A percentile compares a stretch with the other conserved stretches of the same genome.
These are phyloP conservation scores for Machimus rusticus DNA, from an alignment of 2,888 invertebrate species.

Conservation along the genomic window DNA sequence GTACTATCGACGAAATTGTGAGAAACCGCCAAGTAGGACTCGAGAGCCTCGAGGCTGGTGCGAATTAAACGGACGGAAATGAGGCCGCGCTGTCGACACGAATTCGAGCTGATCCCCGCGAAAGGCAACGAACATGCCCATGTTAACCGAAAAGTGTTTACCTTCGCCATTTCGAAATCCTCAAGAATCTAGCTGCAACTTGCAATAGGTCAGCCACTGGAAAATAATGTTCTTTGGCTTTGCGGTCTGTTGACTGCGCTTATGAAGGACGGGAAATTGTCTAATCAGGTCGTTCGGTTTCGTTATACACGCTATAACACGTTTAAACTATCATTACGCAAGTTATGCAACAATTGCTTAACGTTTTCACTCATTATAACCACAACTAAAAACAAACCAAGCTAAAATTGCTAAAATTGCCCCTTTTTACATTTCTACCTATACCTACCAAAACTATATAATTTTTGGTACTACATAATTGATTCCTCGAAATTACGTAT, in stretches of 20 bases:
- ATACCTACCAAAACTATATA: no score
- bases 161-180: neutral
- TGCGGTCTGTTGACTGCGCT: neutral
- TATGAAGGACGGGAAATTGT: neutral
- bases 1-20: neutral
- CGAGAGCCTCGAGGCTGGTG: slow-evolving; percentile 1
- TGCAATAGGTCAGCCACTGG: neutral
- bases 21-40: neutral
- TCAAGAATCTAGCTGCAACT: neutral
- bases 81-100: neutral
- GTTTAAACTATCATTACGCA: neutral
- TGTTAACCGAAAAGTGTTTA: neutral
- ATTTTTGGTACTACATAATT: no score
- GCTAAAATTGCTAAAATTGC: no score
- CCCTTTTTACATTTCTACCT: no score
- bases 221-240: neutral
- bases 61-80: neutral
- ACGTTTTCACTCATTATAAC: neutral
- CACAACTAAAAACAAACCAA: no score
- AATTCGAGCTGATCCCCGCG: neutral
- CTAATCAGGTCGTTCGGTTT: neutral
- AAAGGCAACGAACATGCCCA: neutral
- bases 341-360: neutral
- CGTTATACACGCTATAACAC: neutral
- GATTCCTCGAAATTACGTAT: no score